These are phyloP conservation scores for Pantherophis guttatus DNA, from an alignment of 2,113 vertebrate species.

Conservation along the genomic window DNA sequence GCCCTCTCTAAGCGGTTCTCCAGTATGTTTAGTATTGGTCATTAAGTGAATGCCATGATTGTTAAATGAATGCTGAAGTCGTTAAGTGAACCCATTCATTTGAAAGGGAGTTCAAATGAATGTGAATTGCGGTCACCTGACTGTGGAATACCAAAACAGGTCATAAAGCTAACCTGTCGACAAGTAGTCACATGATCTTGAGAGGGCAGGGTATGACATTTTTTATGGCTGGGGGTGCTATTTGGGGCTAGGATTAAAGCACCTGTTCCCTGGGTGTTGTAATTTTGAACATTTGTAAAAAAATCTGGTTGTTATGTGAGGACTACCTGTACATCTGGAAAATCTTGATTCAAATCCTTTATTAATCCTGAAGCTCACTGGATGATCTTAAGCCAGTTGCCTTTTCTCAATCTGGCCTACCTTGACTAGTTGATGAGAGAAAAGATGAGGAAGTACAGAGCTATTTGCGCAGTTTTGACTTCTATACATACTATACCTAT, in stretches of 20 bases:
- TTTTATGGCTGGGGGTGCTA: not conserved
- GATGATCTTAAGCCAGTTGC: not conserved
- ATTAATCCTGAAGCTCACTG: not conserved
- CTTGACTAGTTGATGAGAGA: no score
- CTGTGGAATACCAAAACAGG: not conserved
- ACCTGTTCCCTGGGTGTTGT: not conserved
- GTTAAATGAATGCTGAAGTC: not conserved
- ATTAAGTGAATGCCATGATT: not conserved
- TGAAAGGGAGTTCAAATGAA: not conserved
- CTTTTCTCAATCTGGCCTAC: not conserved
- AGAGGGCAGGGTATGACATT: not conserved
- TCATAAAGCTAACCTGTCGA: not conserved
- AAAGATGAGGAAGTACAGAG: not conserved
- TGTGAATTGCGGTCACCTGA: not conserved
- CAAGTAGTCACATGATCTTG: not conserved
- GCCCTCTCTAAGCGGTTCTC: not conserved
- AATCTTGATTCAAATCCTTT: not conserved
- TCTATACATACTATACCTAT: not conserved
- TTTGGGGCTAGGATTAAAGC: not conserved
- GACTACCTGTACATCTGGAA: not conserved
- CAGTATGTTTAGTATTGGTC: not conserved
- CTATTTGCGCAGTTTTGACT: not conserved
- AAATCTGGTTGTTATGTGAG: not conserved
- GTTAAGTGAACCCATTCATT: not conserved
- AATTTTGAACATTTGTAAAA: not conserved